Percentiles rank a stretch among this genome's conserved stretches.
Evolutionary conservation across 2,797 vertebrate species (phyloP).

Genomic region (Coregonus ussuriensis): DNA sequence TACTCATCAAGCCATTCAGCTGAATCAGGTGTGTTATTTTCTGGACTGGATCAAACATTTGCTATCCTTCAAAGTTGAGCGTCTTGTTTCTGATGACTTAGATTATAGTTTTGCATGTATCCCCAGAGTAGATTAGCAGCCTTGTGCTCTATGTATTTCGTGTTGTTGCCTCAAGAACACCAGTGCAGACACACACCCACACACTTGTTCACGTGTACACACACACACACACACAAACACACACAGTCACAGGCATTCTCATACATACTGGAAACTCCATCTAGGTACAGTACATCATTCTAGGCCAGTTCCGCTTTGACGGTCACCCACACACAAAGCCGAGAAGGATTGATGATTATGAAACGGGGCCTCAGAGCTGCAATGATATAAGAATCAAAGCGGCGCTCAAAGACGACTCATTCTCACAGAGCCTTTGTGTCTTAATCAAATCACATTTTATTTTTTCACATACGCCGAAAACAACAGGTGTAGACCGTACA

Average conservation of each 20-base stretch:
- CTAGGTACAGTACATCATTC: not conserved
- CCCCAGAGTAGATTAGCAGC: conserved; percentile 11
- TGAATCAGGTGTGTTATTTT: no score
- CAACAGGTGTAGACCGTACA: no score
- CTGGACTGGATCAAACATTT: not conserved
- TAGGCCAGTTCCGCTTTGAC: not conserved
- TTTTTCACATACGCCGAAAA: no score
- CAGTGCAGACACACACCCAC: conserved; percentile 23
- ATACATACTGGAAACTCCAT: not conserved
- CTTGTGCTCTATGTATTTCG: not conserved
- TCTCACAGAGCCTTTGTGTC: conserved; percentile 15
- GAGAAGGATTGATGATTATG: conserved; percentile 30
- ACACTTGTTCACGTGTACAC: conserved; percentile 1
- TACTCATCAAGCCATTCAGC: no score
- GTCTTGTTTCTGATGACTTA: conserved; percentile 12
- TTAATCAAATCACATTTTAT: conserved; percentile 12
- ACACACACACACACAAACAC: not conserved
- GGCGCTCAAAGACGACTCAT: conserved; percentile 35
- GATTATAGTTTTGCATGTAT: not conserved
- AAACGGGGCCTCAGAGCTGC: conserved; percentile 28
- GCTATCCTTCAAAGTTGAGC: conserved; percentile 11
- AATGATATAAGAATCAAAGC: conserved; percentile 42
- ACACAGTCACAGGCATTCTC: not conserved
- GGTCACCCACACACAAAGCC: conserved; percentile 18
- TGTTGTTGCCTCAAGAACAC: not conserved